Conservation (phyloP, 2,797 vertebrate genomes). For the Scleropages formosus region DNA sequence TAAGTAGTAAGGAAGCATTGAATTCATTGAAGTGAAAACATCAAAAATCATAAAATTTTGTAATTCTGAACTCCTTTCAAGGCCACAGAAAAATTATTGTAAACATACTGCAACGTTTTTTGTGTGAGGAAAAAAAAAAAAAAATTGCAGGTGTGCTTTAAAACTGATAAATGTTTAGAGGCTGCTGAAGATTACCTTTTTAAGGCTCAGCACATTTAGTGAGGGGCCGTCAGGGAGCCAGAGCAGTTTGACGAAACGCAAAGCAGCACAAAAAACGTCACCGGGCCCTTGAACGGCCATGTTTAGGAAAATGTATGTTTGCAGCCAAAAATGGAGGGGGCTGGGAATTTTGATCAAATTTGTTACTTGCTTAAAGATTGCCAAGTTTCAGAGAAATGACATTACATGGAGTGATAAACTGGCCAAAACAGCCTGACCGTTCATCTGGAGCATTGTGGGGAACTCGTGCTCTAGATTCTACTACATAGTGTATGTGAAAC, state of each 20-base stretch:
- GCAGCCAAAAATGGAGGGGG: conserved; percentile 25
- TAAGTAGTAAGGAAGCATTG: too few relatives aligned
- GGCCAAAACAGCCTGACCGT: not conserved
- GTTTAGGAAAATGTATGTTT: conserved; percentile 29
- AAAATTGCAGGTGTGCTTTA: not conserved
- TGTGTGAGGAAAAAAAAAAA: not conserved
- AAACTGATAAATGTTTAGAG: conserved; percentile 8
- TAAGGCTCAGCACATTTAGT: not conserved
- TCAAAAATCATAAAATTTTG: too few relatives aligned
- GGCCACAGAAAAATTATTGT: not conserved
- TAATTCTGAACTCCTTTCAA: not conserved
- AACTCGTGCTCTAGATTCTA: not conserved
- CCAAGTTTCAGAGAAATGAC: conserved; percentile 1
- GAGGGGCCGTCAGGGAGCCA: not conserved
- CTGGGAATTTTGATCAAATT: conserved; percentile 10
- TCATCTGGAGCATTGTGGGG: not conserved
- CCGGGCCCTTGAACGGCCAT: conserved; percentile 22
- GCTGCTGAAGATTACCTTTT: conserved; percentile 6
- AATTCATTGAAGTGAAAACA: too few relatives aligned
- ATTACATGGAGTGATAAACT: conserved; percentile 7
- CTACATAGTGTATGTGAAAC: not conserved
- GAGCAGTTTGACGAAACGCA: conserved; percentile 2
- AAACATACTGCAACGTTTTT: not conserved
- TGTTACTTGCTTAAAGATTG: conserved; percentile 23
- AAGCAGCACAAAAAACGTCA: conserved; percentile 20